Percentiles rank a stretch among this genome's conserved stretches.
phyloP scores from a whole-genome alignment of 2,888 invertebrate genomes.

The Liodrosophila aerea region DNA sequence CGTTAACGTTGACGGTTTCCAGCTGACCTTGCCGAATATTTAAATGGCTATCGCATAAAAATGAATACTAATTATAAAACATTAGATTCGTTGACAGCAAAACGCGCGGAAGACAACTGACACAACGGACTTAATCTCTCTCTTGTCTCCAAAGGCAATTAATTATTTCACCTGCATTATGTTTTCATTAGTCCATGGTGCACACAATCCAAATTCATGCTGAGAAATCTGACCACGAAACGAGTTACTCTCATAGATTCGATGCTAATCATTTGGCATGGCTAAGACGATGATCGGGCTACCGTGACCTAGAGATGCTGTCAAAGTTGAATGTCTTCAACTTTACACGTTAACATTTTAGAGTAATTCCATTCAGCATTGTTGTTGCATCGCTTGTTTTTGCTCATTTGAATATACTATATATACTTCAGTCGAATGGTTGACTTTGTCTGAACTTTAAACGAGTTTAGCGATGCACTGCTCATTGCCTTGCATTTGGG shows the following conservation, averaged over 20 bases:
- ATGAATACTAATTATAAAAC: slow-evolving; percentile 37
- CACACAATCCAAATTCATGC: slow-evolving; percentile 18
- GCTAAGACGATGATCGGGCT: slow-evolving; percentile 9
- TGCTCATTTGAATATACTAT: slow-evolving; percentile 28
- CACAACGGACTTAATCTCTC: slow-evolving; percentile 18
- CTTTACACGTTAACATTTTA: slow-evolving; percentile 54
- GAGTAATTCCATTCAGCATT: slow-evolving; percentile 48
- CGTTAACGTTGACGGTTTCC: slow-evolving; percentile 39
- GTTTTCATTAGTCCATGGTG: slow-evolving; percentile 39
- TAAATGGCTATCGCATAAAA: slow-evolving; percentile 42
- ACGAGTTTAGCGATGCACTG: slow-evolving; percentile 34
- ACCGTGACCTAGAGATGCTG: slow-evolving; percentile 71
- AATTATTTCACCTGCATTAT: slow-evolving; percentile 49
- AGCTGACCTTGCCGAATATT: slow-evolving; percentile 58
- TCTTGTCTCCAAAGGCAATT: slow-evolving; percentile 35
- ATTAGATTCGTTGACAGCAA: slow-evolving; percentile 42
- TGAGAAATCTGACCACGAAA: slow-evolving; percentile 26
- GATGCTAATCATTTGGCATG: no score
- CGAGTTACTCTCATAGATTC: slow-evolving; percentile 2
- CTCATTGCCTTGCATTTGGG: slow-evolving; percentile 40
- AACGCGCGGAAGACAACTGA: slow-evolving; percentile 34
- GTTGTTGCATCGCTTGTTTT: slow-evolving; percentile 14
- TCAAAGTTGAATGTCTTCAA: slow-evolving; percentile 74
- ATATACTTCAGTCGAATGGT: slow-evolving; percentile 26
- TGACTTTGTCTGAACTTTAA: slow-evolving; percentile 63